These are phyloP conservation scores for Nomada ruficornis DNA, from an alignment of 2,888 invertebrate genomes.

Conservation along the genomic window DNA sequence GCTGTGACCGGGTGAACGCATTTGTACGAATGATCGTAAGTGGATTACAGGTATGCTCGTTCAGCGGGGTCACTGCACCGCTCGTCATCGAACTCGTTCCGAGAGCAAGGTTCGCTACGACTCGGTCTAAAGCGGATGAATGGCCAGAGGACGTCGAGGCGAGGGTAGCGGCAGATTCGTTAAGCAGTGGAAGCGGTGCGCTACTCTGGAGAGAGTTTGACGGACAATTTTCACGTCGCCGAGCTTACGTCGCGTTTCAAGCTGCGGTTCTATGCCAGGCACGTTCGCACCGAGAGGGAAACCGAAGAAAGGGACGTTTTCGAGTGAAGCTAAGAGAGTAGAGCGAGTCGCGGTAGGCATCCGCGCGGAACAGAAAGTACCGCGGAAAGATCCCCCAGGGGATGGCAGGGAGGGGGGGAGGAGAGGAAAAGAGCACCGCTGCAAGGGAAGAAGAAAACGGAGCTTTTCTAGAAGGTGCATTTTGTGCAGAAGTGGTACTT, in stretches of 20 bases:
- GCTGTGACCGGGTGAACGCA: no score
- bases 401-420: neutral
- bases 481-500: constrained; percentile 26
- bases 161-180: neutral
- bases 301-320: no score
- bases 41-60: constrained; percentile 1
- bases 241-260: no score
- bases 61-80: neutral
- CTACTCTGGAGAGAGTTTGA: no score
- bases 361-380: no score
- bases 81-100: constrained; percentile 58
- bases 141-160: neutral
- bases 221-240: no score
- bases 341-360: no score
- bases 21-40: no score
- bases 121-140: neutral
- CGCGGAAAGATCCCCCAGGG: no score
- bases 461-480: neutral
- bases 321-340: no score
- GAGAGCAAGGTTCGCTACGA: constrained; percentile 20
- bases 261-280: no score
- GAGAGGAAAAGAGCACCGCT: neutral
- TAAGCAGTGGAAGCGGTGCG: neutral
- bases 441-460: constrained; percentile 15
- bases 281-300: no score